Conservation (phyloP, 2,797 vertebrate genomes). For the Halcyon badia region DNA sequence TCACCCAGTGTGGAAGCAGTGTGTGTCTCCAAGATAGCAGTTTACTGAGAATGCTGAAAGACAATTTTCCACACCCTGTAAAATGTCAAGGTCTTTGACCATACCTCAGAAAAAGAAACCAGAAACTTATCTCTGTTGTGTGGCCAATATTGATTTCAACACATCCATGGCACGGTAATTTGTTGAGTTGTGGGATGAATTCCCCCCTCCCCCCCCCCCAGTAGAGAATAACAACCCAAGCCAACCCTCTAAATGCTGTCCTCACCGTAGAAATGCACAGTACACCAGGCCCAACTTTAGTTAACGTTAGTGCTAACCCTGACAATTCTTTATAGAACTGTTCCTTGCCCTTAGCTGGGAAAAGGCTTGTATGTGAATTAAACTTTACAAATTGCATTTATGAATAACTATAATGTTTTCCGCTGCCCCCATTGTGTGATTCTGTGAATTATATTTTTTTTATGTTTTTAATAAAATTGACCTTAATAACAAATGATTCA, state of each 20-base stretch:
- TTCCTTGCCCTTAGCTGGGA: neutral
- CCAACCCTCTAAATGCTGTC: neutral
- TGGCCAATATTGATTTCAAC: neutral
- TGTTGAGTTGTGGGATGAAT: neutral
- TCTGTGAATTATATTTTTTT: neutral
- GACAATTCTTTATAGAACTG: neutral
- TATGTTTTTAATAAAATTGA: neutral
- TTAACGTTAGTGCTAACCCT: neutral
- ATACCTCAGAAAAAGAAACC: neutral
- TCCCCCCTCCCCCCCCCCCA: too few species aligned
- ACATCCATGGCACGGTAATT: neutral
- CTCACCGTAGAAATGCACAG: neutral
- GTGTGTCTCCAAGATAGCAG: too few species aligned
- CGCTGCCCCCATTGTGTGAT: neutral
- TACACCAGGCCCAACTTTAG: neutral
- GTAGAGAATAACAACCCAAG: neutral
- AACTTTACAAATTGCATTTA: neutral
- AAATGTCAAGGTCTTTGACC: neutral
- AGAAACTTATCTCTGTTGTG: neutral
- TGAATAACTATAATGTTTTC: neutral
- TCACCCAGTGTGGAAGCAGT: neutral
- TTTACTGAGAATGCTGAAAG: neutral
- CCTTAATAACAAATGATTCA: neutral
- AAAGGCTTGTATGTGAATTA: neutral
- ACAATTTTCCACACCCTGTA: neutral